A percentile compares a stretch with the other conserved stretches of the same genome.
phyloP scores from a whole-genome alignment of 2,888 invertebrate species.

The Drosophila kambysellisi region DNA sequence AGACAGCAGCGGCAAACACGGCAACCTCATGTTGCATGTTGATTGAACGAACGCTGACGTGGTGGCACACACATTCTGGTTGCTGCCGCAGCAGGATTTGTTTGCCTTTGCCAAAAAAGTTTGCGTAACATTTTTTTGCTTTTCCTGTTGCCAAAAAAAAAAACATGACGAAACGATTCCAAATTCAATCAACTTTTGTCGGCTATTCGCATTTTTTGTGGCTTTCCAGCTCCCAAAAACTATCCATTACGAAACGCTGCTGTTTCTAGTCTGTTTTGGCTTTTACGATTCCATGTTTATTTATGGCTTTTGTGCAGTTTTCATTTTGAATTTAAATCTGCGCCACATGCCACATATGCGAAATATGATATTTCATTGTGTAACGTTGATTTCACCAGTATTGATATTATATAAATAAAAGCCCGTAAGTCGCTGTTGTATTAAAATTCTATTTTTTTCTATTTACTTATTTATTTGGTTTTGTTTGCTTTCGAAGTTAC shows the following conservation, averaged over 20 bases:
- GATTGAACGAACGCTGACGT: conserved; percentile 73
- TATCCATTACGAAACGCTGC: conserved; percentile 43
- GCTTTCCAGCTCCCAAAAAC: conserved; percentile 31
- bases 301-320: conserved; percentile 42
- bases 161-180: conserved; percentile 25
- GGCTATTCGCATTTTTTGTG: conserved; percentile 53
- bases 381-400: not conserved
- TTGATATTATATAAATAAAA: conserved; percentile 7
- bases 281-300: conserved; percentile 23
- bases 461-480: not conserved
- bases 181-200: conserved; percentile 63
- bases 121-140: conserved; percentile 28
- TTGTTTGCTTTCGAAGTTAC: not conserved
- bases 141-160: conserved; percentile 28
- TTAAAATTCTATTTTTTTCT: too few relatives aligned
- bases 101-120: conserved; percentile 18
- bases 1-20: conserved; percentile 24
- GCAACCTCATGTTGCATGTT: conserved; percentile 63
- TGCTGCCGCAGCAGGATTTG: conserved; percentile 23
- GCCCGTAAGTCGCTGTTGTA: not conserved
- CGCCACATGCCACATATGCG: conserved; percentile 37
- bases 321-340: conserved; percentile 5
- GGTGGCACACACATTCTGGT: conserved; percentile 24
- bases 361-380: conserved; percentile 4
- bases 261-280: conserved; percentile 7